Conservation (phyloP, 2,797 vertebrate species). For the Rachycentron canadum region DNA sequence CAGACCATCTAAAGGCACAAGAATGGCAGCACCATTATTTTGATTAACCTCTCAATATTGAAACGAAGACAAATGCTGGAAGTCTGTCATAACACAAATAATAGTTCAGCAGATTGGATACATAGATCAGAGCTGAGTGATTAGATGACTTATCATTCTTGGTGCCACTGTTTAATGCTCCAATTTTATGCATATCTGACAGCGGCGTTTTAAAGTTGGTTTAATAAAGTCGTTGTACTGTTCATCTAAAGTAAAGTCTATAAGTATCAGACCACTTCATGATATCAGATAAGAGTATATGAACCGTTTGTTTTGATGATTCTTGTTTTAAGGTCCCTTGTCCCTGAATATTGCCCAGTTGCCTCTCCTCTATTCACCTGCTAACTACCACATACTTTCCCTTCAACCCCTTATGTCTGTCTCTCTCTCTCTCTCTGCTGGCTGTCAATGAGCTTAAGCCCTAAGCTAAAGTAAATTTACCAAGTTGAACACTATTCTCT, state of each 20-base stretch:
- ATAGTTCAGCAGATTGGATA: slow-evolving; percentile 9
- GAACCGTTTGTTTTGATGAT: background rate
- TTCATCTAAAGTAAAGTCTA: background rate
- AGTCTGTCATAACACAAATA: slow-evolving; percentile 9
- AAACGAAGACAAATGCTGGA: slow-evolving; percentile 29
- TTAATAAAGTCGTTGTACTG: slow-evolving; percentile 4
- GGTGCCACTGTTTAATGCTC: background rate
- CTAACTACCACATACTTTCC: background rate
- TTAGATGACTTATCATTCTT: slow-evolving; percentile 15
- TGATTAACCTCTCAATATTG: slow-evolving; percentile 15
- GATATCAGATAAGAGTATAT: background rate
- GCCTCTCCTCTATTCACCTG: background rate
- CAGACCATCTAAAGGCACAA: background rate
- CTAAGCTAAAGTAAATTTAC: slow-evolving; percentile 3
- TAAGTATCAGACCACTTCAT: too few species aligned
- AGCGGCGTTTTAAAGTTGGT: slow-evolving; percentile 8
- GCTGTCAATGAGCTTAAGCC: slow-evolving; percentile 1
- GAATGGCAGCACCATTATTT: slow-evolving; percentile 19
- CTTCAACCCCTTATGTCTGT: background rate
- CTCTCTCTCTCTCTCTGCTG: background rate
- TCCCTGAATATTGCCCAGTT: background rate
- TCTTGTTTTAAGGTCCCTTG: too few species aligned
- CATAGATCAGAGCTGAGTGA: background rate
- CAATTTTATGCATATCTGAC: background rate
- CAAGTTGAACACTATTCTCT: background rate